phyloP scores from a whole-genome alignment of 2,888 invertebrate species.

The Drosophila pullipes region DNA sequence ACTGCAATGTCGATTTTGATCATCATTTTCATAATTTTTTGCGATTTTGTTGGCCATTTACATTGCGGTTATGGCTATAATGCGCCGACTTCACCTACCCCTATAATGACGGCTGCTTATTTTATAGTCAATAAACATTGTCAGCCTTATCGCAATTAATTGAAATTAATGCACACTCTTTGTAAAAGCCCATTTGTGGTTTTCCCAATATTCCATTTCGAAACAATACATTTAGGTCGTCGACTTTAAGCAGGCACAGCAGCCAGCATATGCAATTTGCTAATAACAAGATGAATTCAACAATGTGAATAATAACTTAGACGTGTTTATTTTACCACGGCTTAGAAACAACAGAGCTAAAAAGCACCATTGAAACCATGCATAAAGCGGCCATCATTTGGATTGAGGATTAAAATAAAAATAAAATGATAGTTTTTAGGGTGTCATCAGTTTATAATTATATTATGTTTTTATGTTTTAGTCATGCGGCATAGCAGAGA shows the following conservation, averaged over 20 bases:
- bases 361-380: background rate
- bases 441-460: slow-evolving; percentile 76
- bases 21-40: slow-evolving; percentile 59
- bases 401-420: slow-evolving; percentile 23
- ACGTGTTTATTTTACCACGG: background rate
- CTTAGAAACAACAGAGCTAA: slow-evolving; percentile 4
- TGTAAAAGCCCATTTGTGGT: slow-evolving; percentile 56
- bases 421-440: background rate
- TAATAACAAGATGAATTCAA: slow-evolving; percentile 8
- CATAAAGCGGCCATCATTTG: background rate
- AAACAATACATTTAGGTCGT: background rate
- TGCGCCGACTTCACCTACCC: background rate
- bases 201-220: slow-evolving; percentile 7
- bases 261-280: background rate
- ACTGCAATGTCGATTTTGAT: slow-evolving; percentile 68
- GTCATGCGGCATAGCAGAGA: background rate
- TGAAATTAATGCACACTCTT: slow-evolving; percentile 71
- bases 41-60: slow-evolving; percentile 56
- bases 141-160: slow-evolving; percentile 73
- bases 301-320: slow-evolving; percentile 26
- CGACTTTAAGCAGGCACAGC: background rate
- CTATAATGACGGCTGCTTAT: slow-evolving; percentile 41
- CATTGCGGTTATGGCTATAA: slow-evolving; percentile 49
- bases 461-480: slow-evolving; percentile 65
- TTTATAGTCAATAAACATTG: slow-evolving; percentile 75